Percentiles rank a stretch among this genome's conserved stretches.
phyloP scores from a whole-genome alignment of 2,797 vertebrate species.

The Cossypha niveicapilla region DNA sequence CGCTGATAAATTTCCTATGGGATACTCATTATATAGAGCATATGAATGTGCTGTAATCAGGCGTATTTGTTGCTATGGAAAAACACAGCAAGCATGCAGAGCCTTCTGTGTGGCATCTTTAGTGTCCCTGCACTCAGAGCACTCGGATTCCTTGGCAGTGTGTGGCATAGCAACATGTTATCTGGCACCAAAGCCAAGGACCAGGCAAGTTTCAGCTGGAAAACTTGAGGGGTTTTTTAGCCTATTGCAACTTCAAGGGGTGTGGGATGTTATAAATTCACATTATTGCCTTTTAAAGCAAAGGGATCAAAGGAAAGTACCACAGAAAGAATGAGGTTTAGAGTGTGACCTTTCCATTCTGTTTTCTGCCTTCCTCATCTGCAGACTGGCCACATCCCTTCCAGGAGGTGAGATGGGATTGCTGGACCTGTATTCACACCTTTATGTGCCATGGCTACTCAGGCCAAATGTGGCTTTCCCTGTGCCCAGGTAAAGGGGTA shows the following conservation, averaged over 20 bases:
- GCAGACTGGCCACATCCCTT: not conserved
- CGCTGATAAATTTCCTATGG: constrained; percentile 68
- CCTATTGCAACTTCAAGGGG: not conserved
- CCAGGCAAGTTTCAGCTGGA: not conserved
- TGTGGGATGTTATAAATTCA: not conserved
- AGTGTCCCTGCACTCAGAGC: not conserved
- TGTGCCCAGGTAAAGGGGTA: too few relatives aligned
- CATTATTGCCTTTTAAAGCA: not conserved
- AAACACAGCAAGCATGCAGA: constrained; percentile 54
- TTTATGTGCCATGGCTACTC: accelerated
- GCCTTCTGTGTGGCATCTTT: constrained; percentile 54
- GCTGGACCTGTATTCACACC: not conserved
- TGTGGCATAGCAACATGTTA: not conserved
- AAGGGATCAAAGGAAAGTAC: not conserved
- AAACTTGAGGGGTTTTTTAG: not conserved
- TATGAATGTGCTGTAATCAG: constrained; percentile 70
- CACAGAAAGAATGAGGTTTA: accelerated
- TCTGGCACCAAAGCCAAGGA: constrained; percentile 1
- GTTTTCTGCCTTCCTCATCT: not conserved
- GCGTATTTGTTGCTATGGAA: constrained; percentile 71
- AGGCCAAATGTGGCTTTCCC: not conserved
- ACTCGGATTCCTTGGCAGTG: not conserved
- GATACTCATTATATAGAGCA: constrained; percentile 71
- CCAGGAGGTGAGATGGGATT: not conserved
- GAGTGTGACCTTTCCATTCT: not conserved